These are phyloP conservation scores for Oncorhynchus masou DNA, from an alignment of 2,113 vertebrate genomes.

Conservation along the genomic window DNA sequence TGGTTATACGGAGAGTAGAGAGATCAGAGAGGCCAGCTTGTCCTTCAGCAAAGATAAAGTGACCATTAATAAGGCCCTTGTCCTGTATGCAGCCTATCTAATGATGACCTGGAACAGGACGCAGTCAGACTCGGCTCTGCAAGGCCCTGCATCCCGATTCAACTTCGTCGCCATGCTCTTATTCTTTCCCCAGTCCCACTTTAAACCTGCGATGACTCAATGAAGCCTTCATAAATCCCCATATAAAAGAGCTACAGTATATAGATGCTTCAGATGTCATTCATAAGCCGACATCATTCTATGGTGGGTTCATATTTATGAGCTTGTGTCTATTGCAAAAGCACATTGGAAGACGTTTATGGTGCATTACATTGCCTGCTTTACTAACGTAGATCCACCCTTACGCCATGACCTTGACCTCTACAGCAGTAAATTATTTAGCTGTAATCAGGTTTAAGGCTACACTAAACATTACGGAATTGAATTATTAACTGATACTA, in stretches of 20 bases:
- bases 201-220: not conserved
- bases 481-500: not conserved
- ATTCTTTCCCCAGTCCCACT: not conserved
- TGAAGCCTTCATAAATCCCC: too few relatives aligned
- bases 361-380: not conserved
- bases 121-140: not conserved
- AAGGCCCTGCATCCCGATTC: not conserved
- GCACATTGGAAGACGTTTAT: not conserved
- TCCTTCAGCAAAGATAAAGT: slow-evolving; percentile 14
- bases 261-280: too few relatives aligned
- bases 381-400: not conserved
- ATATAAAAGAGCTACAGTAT: too few relatives aligned
- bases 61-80: slow-evolving; percentile 12
- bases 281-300: too few relatives aligned
- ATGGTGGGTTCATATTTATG: too few relatives aligned
- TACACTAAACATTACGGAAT: not conserved
- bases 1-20: not conserved
- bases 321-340: too few relatives aligned
- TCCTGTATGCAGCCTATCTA: not conserved
- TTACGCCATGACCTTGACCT: not conserved
- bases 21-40: slow-evolving; percentile 8
- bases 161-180: not conserved
- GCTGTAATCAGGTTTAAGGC: not conserved
- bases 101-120: not conserved
- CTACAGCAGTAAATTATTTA: not conserved